Conservation (phyloP, 2,888 invertebrate species). For the Pachydiplax longipennis region DNA sequence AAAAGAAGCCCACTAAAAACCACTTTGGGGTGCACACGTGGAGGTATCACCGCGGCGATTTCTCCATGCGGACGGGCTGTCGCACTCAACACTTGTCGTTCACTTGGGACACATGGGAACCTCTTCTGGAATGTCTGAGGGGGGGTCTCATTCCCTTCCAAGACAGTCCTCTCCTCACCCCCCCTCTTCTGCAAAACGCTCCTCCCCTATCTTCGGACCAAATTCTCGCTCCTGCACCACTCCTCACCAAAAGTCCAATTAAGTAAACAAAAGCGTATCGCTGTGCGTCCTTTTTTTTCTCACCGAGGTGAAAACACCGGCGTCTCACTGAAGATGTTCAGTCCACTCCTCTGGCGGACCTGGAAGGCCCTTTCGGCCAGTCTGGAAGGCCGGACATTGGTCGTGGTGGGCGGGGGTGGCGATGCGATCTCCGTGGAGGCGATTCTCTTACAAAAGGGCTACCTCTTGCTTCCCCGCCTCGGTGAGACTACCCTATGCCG, state of each 20-base stretch:
- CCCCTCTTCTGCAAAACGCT: not conserved
- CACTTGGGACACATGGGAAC: no score
- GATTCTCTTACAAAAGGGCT: not conserved
- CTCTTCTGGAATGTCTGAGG: not conserved
- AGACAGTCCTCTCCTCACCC: slow-evolving; percentile 14
- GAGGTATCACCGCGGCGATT: not conserved
- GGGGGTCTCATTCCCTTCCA: slow-evolving; percentile 9
- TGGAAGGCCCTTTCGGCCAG: slow-evolving; percentile 13
- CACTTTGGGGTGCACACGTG: slow-evolving; percentile 12
- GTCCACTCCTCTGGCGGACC: not conserved
- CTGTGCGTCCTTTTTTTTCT: not conserved
- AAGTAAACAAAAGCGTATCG: not conserved
- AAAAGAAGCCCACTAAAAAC: not conserved
- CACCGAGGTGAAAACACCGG: not conserved
- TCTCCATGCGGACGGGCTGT: not conserved
- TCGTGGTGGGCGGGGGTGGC: not conserved
- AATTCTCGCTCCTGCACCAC: not conserved
- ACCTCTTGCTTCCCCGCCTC: slow-evolving; percentile 34
- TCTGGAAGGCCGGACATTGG: slow-evolving; percentile 20
- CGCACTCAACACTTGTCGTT: not conserved
- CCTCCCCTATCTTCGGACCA: not conserved
- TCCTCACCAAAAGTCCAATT: not conserved
- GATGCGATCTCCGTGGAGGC: not conserved
- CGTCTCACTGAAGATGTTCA: not conserved
- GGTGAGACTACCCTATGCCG: slow-evolving; percentile 30